Conservation (phyloP, 2,113 vertebrate species). For the Scomber scombrus region DNA sequence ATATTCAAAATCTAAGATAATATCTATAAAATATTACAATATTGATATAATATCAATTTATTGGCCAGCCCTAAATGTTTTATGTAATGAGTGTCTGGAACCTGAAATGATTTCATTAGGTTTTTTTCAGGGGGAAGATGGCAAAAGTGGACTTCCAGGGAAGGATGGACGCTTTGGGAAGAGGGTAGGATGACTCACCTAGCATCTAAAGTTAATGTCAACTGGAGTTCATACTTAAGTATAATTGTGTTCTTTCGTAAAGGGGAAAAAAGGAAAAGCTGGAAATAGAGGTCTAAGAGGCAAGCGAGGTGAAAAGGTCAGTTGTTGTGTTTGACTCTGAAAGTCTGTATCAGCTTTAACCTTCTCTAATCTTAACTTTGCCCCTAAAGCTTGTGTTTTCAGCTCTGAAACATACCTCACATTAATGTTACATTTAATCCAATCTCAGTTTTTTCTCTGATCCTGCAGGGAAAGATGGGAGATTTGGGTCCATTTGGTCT, state of each 20-base stretch:
- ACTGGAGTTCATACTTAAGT: neutral
- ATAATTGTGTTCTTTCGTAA: neutral
- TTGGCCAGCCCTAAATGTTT: no score
- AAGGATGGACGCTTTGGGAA: conserved; percentile 79
- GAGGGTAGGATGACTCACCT: conserved; percentile 69
- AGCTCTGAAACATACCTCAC: neutral
- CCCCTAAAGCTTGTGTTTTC: neutral
- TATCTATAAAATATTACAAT: no score
- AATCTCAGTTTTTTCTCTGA: conserved; percentile 18
- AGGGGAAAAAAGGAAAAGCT: conserved; percentile 86
- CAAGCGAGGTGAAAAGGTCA: conserved; percentile 83
- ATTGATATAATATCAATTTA: no score
- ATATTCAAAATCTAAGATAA: no score
- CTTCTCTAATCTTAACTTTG: neutral
- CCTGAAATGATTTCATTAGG: no score
- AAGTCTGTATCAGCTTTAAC: neutral
- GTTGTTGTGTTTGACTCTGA: conserved; percentile 1
- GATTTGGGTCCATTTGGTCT: conserved; percentile 75
- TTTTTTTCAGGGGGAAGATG: conserved; percentile 76
- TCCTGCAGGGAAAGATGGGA: conserved; percentile 82
- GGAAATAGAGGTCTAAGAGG: conserved; percentile 81
- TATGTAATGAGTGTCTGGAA: no score
- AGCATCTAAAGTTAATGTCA: neutral
- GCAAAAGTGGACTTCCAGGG: conserved; percentile 78
- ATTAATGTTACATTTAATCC: neutral